Base-by-base conservation (phyloP, 2,113 vertebrate genomes). In the Marmota monax region DNA sequence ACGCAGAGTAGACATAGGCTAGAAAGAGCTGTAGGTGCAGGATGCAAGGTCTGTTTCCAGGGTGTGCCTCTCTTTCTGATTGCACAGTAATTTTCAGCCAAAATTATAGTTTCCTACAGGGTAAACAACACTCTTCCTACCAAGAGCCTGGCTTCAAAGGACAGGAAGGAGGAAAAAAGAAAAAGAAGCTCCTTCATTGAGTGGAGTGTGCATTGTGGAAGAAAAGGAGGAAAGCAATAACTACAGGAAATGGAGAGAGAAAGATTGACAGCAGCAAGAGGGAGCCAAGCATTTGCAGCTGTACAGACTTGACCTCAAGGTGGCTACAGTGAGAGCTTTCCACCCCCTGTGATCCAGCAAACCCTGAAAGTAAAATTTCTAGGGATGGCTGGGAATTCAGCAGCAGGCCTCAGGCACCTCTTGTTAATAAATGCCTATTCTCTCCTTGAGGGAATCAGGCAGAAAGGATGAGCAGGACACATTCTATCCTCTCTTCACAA, bases 61-160 rank as follows among this genome's bases (percentile, higher is more conserved):
- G 97, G 94, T 95, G 97, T 97, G 92, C 48, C 96, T 95, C 79
- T 79, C 70, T 74, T 88, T 90, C 84, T 96, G 88, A 97, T 29
- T 69, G 69, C 85, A 65, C 65, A 94, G 97, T 78, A 96, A 98
- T 97, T 97, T 98, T 92, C 88, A 23, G 73, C 69, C 93, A 92
- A 96, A 96, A 98, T 98, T 98, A 97, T 39, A 96, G 94, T 91
- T 88, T 90, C 77, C 77, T 74, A 48, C 0, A 0, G 39, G 74
- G 67, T 96, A 96, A 95, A 96, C 93, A 96, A 96, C 97, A 97
- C 56, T 58, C 80, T 97, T 95, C 79, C n/a, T 88, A 69, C 78
- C 39, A 63, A 92, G 70, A 93, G 70, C 79, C 48, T 2, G 37
- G 93, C 56, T 63, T 37, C 29, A 96, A 67, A 95, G 20, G 23